Conservation (phyloP, 1,140 invertebrate genomes). For the Halesus radiatus region DNA sequence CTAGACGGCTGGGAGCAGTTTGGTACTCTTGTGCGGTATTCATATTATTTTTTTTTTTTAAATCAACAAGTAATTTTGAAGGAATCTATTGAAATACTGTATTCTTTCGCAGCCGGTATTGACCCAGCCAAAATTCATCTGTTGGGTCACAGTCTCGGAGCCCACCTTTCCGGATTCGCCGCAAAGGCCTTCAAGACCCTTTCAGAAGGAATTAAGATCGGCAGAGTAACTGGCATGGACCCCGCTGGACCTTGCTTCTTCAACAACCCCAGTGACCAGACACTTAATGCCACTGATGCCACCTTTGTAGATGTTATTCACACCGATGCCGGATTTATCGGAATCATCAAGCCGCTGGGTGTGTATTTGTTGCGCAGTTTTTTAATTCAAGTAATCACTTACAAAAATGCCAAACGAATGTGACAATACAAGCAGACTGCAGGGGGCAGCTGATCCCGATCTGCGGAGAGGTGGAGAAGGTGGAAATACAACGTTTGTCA, state of each 20-base stretch:
- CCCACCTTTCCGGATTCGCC: conserved; percentile 69
- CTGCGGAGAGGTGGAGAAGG: too few relatives aligned
- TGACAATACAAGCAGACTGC: too few relatives aligned
- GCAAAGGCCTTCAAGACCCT: conserved; percentile 62
- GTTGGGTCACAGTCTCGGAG: conserved; percentile 68
- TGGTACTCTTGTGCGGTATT: too few relatives aligned
- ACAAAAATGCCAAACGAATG: too few relatives aligned
- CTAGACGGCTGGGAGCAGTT: too few relatives aligned
- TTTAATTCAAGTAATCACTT: too few relatives aligned
- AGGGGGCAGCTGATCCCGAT: too few relatives aligned
- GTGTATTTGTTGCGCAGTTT: not conserved
- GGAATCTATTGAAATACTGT: too few relatives aligned
- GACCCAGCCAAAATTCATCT: conserved; percentile 60
- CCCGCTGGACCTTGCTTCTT: conserved; percentile 76
- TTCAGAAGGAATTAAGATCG: conserved; percentile 63
- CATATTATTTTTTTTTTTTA: too few relatives aligned
- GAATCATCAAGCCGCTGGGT: conserved; percentile 58
- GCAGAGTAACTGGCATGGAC: conserved; percentile 77
- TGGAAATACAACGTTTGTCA: too few relatives aligned
- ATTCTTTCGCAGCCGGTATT: conserved; percentile 54
- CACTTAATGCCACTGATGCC: conserved; percentile 73
- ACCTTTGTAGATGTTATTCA: conserved; percentile 78
- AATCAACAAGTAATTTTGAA: too few relatives aligned
- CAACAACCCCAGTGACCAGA: conserved; percentile 65
- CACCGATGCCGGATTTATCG: conserved; percentile 80